Evolutionary conservation across 2,113 vertebrate genomes (phyloP).

Genomic region (Ciconia maguari): DNA sequence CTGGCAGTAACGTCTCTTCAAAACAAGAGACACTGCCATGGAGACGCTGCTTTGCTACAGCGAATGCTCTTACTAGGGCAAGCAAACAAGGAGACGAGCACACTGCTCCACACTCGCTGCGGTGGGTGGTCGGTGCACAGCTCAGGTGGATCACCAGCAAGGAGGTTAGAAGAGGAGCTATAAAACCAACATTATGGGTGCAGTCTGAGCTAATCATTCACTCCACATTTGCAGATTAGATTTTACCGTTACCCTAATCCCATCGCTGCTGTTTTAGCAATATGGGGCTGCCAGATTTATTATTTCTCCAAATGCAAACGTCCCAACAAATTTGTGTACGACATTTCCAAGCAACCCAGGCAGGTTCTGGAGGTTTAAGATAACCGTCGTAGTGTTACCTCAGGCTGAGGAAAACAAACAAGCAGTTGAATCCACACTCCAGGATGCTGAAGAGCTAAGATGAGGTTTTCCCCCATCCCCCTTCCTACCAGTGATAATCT

Average conservation of each 20-base stretch:
- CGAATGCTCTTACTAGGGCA: fast-evolving
- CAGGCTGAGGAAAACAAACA: not conserved
- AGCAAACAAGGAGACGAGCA: not conserved
- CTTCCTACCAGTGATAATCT: not conserved
- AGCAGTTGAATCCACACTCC: not conserved
- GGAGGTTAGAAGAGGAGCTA: not conserved
- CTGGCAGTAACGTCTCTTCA: not conserved
- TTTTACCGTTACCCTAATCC: not conserved
- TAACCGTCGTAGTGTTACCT: not conserved
- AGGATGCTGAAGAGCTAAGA: not conserved
- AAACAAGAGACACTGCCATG: not conserved
- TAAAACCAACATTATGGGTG: fast-evolving
- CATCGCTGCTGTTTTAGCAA: not conserved
- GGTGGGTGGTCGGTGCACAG: not conserved
- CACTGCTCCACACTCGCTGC: fast-evolving
- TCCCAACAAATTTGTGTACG: not conserved
- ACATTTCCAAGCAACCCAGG: not conserved
- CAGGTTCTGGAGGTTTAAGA: not conserved
- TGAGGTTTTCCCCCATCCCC: not conserved
- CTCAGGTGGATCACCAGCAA: not conserved
- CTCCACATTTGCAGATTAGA: not conserved
- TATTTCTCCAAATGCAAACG: not conserved
- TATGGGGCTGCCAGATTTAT: fast-evolving
- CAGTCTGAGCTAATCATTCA: not conserved
- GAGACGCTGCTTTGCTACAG: not conserved